Base-by-base conservation (phyloP, 2,888 invertebrate genomes). In the Eustalomyia histrio region DNA sequence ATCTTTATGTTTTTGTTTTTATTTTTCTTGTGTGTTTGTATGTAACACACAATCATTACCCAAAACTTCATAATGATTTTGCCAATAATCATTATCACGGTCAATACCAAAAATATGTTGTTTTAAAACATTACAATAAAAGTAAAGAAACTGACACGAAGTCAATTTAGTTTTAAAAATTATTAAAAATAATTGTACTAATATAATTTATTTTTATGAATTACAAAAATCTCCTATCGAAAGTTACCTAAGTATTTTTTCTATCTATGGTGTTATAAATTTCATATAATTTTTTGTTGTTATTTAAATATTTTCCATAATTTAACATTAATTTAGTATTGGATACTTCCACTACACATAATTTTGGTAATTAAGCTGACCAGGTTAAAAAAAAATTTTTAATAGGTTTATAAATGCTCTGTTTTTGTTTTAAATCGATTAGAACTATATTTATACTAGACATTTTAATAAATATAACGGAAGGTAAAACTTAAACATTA, bases 1-100 rank as follows among this genome's bases (percentile, higher is more conserved):
- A 79, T 79, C 39, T 67, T 24, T 33, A 35, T 7, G 39, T 57
- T 47, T 61, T 29, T 24, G 2, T 57, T 74, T 29, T 35, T 61
- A 72, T 16, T 60, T 67, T 29, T 55, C 53, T 53, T 75, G 17
- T 68, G 47, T 60, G 35, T 61, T 61, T 17, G 33, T 24, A 9
- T 63, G 35, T 5, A 61, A 8, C 72, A 63, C 47, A 24, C 53
- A 71, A 55, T 24, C 3, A 57, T 21, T 24, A 55, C 16, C 35
- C 8, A 53, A 75, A 80, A 76, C 71, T 21, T 76, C 53, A 80
- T 80, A 58, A 80, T 80, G 71, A 80, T 57, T 71, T 63, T 80
- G 16, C 12, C 58, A 64, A 71, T n/a, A 65, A 53, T 71, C 64
- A 71, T 76, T 71, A 76, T 64, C 53, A 65, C 58, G 29, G 58